phyloP scores from a whole-genome alignment of 2,797 vertebrate genomes.

The Sebastes umbrosus region DNA sequence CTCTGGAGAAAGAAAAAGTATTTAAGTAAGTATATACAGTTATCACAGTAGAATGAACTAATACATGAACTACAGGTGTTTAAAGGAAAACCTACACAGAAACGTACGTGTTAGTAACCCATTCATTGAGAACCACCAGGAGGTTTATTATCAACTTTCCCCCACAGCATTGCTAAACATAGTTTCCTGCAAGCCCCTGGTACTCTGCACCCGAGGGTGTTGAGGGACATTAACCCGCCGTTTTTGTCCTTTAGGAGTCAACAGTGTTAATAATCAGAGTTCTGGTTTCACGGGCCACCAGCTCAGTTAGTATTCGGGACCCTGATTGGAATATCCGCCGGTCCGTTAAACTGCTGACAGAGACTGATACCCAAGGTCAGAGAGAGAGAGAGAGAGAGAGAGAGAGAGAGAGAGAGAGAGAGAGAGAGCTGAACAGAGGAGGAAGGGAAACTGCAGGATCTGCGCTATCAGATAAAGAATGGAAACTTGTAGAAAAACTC shows the following conservation, averaged over 20 bases:
- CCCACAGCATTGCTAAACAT: constrained; percentile 18
- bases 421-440: not conserved
- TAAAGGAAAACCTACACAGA: not conserved
- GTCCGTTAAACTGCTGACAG: constrained; percentile 84
- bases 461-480: constrained; percentile 81
- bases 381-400: too few relatives aligned
- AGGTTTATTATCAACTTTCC: constrained; percentile 44
- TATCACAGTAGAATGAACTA: not conserved
- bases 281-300: constrained; percentile 86
- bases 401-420: not conserved
- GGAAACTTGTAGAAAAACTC: constrained; percentile 76
- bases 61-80: not conserved
- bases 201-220: constrained; percentile 31
- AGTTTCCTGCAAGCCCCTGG: not conserved
- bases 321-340: constrained; percentile 88
- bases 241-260: constrained; percentile 86
- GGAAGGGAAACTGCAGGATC: constrained; percentile 73
- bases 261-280: constrained; percentile 94
- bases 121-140: not conserved
- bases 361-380: constrained; percentile 81
- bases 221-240: constrained; percentile 78
- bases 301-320: constrained; percentile 83
- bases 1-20: not conserved
- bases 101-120: not conserved
- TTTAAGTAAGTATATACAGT: not conserved